These are phyloP conservation scores for Argentina silus DNA, from an alignment of 2,797 vertebrate species.

Conservation along the genomic window DNA sequence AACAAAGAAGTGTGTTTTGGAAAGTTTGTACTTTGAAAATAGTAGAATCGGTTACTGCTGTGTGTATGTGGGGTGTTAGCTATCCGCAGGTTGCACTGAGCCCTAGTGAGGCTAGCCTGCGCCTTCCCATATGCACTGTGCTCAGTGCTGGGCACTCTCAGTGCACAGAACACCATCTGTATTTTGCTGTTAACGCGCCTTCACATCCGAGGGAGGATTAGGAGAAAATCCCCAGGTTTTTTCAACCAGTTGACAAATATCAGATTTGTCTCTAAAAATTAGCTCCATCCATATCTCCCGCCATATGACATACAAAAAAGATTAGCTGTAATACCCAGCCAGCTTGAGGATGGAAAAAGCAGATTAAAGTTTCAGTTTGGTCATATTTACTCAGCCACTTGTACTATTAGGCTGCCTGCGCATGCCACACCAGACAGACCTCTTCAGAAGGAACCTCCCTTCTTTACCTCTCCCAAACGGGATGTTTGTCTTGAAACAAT, in stretches of 20 bases:
- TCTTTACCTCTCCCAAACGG: constrained; percentile 21
- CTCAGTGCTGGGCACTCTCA: constrained; percentile 66
- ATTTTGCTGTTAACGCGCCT: constrained; percentile 83
- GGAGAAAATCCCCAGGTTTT: constrained; percentile 80
- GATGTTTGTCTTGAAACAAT: constrained; percentile 78
- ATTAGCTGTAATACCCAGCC: constrained; percentile 85
- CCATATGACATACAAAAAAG: constrained; percentile 87
- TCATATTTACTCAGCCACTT: constrained; percentile 81
- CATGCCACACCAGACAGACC: constrained; percentile 63
- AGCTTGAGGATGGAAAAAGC: constrained; percentile 85
- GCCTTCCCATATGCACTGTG: constrained; percentile 63
- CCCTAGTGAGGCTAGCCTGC: constrained; percentile 63
- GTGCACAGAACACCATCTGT: constrained; percentile 80
- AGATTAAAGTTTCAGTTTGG: constrained; percentile 88
- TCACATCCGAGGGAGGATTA: constrained; percentile 83
- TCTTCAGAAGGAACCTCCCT: constrained; percentile 58
- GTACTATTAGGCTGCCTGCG: constrained; percentile 60
- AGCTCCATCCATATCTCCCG: constrained; percentile 83
- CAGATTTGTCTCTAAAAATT: constrained; percentile 89
- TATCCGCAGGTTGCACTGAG: constrained; percentile 74
- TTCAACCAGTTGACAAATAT: constrained; percentile 86
- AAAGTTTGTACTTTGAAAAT: constrained; percentile 67
- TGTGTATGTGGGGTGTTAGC: constrained; percentile 54
- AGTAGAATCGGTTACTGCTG: constrained; percentile 61
- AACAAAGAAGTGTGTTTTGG: constrained; percentile 70